These are phyloP conservation scores for Apamea epomidion DNA, from an alignment of 2,888 invertebrate species.

Conservation along the genomic window DNA sequence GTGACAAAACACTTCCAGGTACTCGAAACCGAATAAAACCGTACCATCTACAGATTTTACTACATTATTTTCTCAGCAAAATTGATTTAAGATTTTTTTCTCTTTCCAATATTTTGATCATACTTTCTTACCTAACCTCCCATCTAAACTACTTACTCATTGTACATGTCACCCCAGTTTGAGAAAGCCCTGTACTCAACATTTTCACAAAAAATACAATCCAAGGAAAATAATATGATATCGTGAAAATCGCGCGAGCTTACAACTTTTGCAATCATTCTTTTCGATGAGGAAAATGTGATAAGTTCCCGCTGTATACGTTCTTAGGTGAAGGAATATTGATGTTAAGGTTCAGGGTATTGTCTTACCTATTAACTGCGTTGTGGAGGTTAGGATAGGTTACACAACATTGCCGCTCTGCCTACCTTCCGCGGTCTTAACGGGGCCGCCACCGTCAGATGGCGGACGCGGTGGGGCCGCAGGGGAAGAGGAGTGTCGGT, in stretches of 20 bases:
- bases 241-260: slow-evolving; percentile 12
- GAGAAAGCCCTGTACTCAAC: slow-evolving; percentile 15
- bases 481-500: no score
- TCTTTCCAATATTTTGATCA: not conserved
- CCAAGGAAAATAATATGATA: slow-evolving; percentile 23
- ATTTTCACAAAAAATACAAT: slow-evolving; percentile 14
- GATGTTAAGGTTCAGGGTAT: no score
- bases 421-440: no score
- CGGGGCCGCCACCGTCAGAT: no score
- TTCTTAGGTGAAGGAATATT: not conserved
- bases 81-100: not conserved
- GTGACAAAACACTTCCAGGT: no score
- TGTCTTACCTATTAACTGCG: no score
- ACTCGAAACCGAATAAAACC: not conserved
- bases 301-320: not conserved
- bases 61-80: not conserved
- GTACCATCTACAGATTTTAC: not conserved
- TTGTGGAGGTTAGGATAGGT: no score
- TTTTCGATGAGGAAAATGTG: slow-evolving; percentile 27
- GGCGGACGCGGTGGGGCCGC: no score
- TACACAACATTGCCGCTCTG: no score
- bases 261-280: slow-evolving; percentile 32
- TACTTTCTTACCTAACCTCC: not conserved
- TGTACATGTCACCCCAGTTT: not conserved
- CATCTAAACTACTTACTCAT: not conserved